Evolutionary conservation across 2,797 vertebrate species (phyloP).

Genomic region (Spinus pinus): DNA sequence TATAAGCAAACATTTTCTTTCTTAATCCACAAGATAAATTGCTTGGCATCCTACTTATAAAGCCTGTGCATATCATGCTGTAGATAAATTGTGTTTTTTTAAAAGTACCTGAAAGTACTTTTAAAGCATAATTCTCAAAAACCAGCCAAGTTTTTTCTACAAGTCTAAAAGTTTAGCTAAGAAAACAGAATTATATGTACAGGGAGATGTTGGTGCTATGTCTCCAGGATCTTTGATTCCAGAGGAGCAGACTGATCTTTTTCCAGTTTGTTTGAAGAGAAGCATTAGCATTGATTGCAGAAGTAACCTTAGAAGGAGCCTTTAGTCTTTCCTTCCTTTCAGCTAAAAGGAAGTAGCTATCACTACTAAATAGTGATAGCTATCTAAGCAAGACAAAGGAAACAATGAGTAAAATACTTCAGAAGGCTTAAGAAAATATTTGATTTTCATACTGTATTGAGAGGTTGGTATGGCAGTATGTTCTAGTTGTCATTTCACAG

Average conservation of each 20-base stretch:
- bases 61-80: not conserved
- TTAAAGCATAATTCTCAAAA: not conserved
- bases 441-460: not conserved
- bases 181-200: slow-evolving; percentile 14
- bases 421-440: not conserved
- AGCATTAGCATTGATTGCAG: slow-evolving; percentile 54
- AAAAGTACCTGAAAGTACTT: not conserved
- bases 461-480: not conserved
- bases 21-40: not conserved
- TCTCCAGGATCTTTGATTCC: slow-evolving; percentile 47
- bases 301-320: not conserved
- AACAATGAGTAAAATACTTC: not conserved
- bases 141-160: not conserved
- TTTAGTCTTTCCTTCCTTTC: slow-evolving; percentile 26
- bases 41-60: not conserved
- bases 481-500: not conserved
- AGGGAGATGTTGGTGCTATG: slow-evolving; percentile 44
- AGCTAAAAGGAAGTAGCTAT: not conserved
- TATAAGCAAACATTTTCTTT: not conserved
- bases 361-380: not conserved
- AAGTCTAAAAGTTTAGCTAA: slow-evolving; percentile 47
- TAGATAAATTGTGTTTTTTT: not conserved
- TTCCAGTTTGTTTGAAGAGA: slow-evolving; percentile 53
- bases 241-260: slow-evolving; percentile 32
- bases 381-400: not conserved